Percentiles rank a stretch among this genome's conserved stretches.
These are phyloP conservation scores for Monarcha castaneiventris DNA, from an alignment of 2,113 vertebrate species.

Conservation along the genomic window DNA sequence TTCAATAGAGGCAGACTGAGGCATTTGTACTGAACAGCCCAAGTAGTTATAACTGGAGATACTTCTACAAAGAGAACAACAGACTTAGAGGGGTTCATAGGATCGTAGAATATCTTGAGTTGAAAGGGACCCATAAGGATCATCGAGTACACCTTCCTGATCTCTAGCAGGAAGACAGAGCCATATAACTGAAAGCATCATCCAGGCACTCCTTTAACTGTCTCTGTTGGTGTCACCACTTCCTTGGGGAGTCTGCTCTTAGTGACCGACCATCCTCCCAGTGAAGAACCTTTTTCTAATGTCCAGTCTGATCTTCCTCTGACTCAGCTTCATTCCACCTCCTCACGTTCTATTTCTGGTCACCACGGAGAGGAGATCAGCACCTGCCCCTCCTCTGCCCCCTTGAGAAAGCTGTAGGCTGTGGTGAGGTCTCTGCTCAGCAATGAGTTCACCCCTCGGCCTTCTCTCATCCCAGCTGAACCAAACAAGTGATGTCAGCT, in stretches of 20 bases:
- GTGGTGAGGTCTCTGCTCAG: neutral
- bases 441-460: too few species aligned
- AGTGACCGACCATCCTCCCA: neutral
- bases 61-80: neutral
- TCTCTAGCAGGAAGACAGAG: neutral
- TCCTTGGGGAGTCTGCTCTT: neutral
- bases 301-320: neutral
- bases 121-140: neutral
- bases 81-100: neutral
- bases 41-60: neutral
- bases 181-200: neutral
- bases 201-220: neutral
- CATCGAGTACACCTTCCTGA: accelerated
- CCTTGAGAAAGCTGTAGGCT: neutral
- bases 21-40: neutral
- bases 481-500: neutral
- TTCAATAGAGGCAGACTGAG: neutral
- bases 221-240: neutral
- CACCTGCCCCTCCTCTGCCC: neutral
- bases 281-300: neutral
- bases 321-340: neutral
- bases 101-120: neutral
- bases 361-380: neutral
- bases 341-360: accelerated
- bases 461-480: neutral